Base-by-base conservation (phyloP, 2,797 vertebrate genomes). In the Sebastes taczanowskii region DNA sequence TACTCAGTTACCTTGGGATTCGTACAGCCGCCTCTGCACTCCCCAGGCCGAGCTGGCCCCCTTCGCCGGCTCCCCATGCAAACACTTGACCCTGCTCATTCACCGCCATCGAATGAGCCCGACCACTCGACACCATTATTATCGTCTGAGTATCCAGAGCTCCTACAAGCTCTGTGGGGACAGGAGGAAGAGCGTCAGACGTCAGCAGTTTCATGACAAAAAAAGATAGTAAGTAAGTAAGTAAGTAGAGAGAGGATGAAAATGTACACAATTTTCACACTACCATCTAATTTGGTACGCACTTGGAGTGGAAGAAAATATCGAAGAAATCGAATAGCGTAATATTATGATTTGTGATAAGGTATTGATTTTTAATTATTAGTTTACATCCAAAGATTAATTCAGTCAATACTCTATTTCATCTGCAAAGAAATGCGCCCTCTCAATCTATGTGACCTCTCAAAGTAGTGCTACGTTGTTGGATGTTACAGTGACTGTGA, bases 51-150 rank as follows among this genome's bases (percentile, higher is more conserved):
- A 99, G 95, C 71, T 99, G 98, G 0, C 98, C 98, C 4, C 96
- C 96, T 1, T 96, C 97, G 29, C 97, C 97, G 0, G 97, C 96
- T 0, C 98, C 98, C 98, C 98, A 99, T 29, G 98, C 95, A 86
- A 98, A 99, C 78, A 99, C 96, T 78, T 98, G 98, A 55, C 98
- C 98, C 86, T 96, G 96, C 87, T 97, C 97, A 0, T 96, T 99
- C 82, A 99, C 95, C 0, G 97, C 98, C 93, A 99, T 82, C 0
- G 95, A 98, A 91, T 99, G 97, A 11, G 96, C 95, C 88, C 95
- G 94, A n/a, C 98, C 98, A 7, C 98, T 98, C 0, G 98, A 97
- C 86, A 99, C 96, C 0, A 95, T 95, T 13, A 95, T 91, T 3
- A 99, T 99, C 88, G 97, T 97, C 93, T 99, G 97, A 67, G 97